A percentile compares a stretch with the other conserved stretches of the same genome.
Evolutionary conservation across 2,888 invertebrate genomes (phyloP).

Genomic region (Sinodicranocentrus sp.): DNA sequence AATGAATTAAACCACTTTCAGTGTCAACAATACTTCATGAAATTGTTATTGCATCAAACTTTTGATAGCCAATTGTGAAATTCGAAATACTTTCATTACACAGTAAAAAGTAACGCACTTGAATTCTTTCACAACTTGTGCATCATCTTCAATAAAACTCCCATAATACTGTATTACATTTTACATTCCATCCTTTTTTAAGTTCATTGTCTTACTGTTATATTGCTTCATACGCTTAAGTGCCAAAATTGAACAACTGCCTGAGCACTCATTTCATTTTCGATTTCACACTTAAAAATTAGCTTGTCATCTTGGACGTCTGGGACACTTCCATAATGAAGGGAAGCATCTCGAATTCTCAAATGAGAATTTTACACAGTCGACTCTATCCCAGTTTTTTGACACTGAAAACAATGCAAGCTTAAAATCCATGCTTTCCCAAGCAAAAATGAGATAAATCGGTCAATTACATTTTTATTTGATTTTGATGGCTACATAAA

Average conservation of each 20-base stretch:
- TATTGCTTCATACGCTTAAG: not conserved
- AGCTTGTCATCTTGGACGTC: not conserved
- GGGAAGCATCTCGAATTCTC: not conserved
- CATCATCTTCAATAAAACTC: too few relatives aligned
- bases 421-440: slow-evolving; percentile 1
- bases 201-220: slow-evolving; percentile 19
- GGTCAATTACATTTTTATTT: slow-evolving; percentile 29
- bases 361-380: not conserved
- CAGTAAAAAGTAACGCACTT: too few relatives aligned
- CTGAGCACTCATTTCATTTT: not conserved
- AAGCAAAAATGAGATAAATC: slow-evolving; percentile 26
- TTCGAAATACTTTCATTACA: not conserved
- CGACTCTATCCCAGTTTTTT: not conserved
- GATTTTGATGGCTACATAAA: slow-evolving; percentile 6
- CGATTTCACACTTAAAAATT: slow-evolving; percentile 12
- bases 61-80: slow-evolving; percentile 1
- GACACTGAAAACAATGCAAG: slow-evolving; percentile 8
- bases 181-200: too few relatives aligned
- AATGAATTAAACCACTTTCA: not conserved
- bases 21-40: slow-evolving; percentile 2
- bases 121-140: too few relatives aligned
- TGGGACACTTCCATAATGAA: not conserved
- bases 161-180: too few relatives aligned
- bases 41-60: slow-evolving; percentile 2
- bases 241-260: not conserved